Base-by-base conservation (phyloP, 2,797 vertebrate genomes). In the Argentina silus region DNA sequence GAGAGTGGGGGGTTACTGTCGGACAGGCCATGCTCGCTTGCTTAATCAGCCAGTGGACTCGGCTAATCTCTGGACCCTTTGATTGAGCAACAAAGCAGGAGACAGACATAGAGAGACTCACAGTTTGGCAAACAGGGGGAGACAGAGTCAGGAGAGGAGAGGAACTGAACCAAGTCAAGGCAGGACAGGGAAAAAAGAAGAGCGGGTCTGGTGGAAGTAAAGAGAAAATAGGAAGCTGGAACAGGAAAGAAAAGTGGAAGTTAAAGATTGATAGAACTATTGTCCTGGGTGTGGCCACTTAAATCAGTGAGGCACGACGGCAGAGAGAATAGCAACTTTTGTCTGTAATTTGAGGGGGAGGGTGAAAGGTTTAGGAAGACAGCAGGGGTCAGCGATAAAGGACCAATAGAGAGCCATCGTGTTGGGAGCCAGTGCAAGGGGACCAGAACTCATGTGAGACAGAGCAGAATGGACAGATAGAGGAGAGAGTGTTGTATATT, bases 31-130 rank as follows among this genome's bases (percentile, higher is more conserved):
- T 15, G 23, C 61, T 70, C 71, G 64, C 81, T 83, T 56, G 69
- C 78, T 86, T 91, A 91, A 93, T 93, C 93, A 88, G 86, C 77
- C 69, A 78, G 45, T 65, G 73, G 72, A 59, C 72, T 59, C 48
- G 69, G 75, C 72, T 93, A 90, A 94, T 93, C 93, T 93, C 88
- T 94, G 93, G 89, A 94, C 92, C 81, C 82, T 87, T 69, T 77
- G 79, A 80, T 92, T 92, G 88, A 91, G 87, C 87, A 91, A 92
- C 72, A 79, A 59, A 23, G 12, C 62, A 61, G 51, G 19, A 69
- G 53, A 59, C 55, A 23, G 50, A 53, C n/a, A 61, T 4, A 45
- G 60, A 48, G 27, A 77, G 61, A 61, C 42, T 9, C 63, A 68
- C 83, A 75, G 80, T 76, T 72, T 64, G 2, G 51, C 50, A 76